phyloP scores from a whole-genome alignment of 1,140 invertebrate genomes.

The Fopius arisanus region DNA sequence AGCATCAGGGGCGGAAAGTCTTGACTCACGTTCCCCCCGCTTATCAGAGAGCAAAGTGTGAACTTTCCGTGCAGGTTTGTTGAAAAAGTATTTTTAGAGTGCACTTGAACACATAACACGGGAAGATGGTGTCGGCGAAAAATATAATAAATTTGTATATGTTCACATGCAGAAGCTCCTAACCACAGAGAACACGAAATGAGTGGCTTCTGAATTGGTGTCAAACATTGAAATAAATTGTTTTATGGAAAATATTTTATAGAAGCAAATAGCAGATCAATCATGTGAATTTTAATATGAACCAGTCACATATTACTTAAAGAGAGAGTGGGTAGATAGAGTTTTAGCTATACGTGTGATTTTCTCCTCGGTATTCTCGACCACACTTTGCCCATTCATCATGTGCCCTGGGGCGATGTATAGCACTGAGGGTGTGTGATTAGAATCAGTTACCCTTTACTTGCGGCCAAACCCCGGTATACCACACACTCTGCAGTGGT shows the following conservation, averaged over 20 bases:
- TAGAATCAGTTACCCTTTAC: conserved; percentile 60
- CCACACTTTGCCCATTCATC: conserved; percentile 53
- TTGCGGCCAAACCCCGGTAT: conserved; percentile 35
- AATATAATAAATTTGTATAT: too few species aligned
- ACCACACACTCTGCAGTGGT: conserved; percentile 12
- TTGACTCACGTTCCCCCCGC: too few species aligned
- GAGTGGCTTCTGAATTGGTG: too few species aligned
- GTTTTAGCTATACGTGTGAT: not conserved
- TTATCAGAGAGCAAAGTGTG: too few species aligned
- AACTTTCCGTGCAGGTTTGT: too few species aligned
- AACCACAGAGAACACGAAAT: too few species aligned
- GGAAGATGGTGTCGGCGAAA: too few species aligned
- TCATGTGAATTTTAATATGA: conserved; percentile 50
- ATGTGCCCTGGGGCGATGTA: conserved; percentile 41
- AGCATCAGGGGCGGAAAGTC: too few species aligned
- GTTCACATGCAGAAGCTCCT: too few species aligned
- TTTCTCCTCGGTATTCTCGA: conserved; percentile 46
- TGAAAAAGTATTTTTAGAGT: too few species aligned
- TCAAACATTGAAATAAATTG: too few species aligned
- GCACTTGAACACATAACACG: too few species aligned
- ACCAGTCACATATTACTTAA: conserved; percentile 23
- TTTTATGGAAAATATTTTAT: not conserved
- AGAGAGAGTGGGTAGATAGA: not conserved
- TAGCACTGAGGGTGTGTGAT: conserved; percentile 51
- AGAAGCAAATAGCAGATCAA: conserved; percentile 36